Evolutionary conservation across 2,113 vertebrate genomes (phyloP).

Genomic region (Eretmochelys imbricata): DNA sequence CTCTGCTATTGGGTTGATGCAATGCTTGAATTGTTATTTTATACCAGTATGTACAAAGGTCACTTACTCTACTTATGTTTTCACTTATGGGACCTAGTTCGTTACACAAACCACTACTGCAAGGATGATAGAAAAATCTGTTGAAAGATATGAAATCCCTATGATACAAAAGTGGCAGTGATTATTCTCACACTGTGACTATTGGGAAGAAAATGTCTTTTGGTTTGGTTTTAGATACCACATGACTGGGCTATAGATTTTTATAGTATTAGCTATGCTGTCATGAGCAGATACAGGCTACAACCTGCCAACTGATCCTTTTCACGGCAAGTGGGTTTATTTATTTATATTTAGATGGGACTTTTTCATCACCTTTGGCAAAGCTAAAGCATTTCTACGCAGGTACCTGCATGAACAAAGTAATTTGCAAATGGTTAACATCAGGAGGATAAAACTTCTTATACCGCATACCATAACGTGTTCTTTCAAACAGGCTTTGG

Average conservation of each 20-base stretch:
- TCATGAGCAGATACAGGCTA: neutral
- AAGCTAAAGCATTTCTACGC: neutral
- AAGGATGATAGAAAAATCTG: constrained; percentile 40
- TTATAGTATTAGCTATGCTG: neutral
- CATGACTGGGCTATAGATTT: neutral
- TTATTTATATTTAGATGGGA: neutral
- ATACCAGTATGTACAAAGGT: constrained; percentile 33
- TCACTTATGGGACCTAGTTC: constrained; percentile 56
- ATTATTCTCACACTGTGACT: constrained; percentile 39
- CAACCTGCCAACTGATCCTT: neutral
- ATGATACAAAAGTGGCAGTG: constrained; percentile 12
- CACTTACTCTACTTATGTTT: constrained; percentile 48
- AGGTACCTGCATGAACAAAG: neutral
- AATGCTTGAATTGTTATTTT: constrained; percentile 53
- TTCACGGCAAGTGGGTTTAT: neutral
- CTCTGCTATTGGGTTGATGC: constrained; percentile 14
- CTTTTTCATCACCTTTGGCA: neutral
- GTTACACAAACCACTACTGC: constrained; percentile 36
- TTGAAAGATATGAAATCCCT: constrained; percentile 51
- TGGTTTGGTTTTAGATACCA: neutral
- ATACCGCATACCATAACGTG: neutral
- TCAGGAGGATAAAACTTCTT: neutral
- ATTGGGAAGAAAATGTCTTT: constrained; percentile 24
- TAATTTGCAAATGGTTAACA: neutral
- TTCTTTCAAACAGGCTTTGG: neutral